These are phyloP conservation scores for Simalia tracyae DNA, from an alignment of 2,797 vertebrate species.

Conservation along the genomic window DNA sequence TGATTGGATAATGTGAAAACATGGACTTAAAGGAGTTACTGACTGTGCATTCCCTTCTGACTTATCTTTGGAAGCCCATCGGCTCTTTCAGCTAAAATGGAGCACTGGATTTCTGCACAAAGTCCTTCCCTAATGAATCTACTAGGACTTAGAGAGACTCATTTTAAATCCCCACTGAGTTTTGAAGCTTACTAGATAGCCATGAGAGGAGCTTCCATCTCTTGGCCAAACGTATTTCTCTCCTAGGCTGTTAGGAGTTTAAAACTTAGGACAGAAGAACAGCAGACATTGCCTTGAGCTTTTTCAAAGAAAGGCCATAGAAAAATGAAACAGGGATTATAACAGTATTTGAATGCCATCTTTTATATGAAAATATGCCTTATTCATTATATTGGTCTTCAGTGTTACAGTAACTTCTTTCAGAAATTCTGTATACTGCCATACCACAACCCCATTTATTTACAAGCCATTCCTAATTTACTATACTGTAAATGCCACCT, in stretches of 20 bases:
- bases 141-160: background rate
- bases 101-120: background rate
- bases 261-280: background rate
- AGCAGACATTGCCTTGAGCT: background rate
- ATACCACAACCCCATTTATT: background rate
- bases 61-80: background rate
- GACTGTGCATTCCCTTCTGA: background rate
- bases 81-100: background rate
- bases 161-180: background rate
- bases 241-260: background rate
- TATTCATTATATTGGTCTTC: background rate
- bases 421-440: background rate
- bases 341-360: background rate
- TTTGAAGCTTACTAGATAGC: no score
- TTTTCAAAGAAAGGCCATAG: background rate
- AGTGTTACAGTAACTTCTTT: background rate
- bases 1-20: background rate
- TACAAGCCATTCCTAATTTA: background rate
- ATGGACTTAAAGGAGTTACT: background rate
- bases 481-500: background rate
- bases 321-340: background rate
- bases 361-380: background rate
- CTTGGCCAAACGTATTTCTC: background rate
- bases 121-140: background rate
- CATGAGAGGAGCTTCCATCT: background rate